Percentiles rank a stretch among this genome's conserved stretches.
Conservation (phyloP, 1,140 invertebrate genomes). For the Cylas formicarius region DNA sequence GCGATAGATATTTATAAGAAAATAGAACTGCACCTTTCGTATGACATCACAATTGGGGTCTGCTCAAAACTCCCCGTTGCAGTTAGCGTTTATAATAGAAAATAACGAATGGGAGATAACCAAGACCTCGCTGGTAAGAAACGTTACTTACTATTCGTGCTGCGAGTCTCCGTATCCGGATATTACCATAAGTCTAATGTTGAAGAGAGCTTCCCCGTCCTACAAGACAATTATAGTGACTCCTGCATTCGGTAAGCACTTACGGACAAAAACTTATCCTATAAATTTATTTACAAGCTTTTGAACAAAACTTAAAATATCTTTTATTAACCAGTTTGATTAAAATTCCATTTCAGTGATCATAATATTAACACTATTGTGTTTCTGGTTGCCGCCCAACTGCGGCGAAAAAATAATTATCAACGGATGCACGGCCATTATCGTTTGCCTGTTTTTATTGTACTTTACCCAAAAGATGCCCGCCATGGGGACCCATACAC, state of each 20-base stretch:
- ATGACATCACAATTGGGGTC: too few relatives aligned
- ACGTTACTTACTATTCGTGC: slow-evolving; percentile 46
- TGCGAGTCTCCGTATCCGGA: slow-evolving; percentile 51
- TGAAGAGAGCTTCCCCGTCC: slow-evolving; percentile 52
- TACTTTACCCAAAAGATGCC: slow-evolving; percentile 58
- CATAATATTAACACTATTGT: slow-evolving; percentile 52
- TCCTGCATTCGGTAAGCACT: slow-evolving; percentile 50
- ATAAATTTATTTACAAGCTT: background rate
- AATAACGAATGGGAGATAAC: slow-evolving; percentile 55
- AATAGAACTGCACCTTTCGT: too few relatives aligned
- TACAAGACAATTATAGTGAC: slow-evolving; percentile 55
- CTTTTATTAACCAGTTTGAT: too few relatives aligned
- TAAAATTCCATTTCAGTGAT: slow-evolving; percentile 50
- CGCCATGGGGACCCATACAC: slow-evolving; percentile 52
- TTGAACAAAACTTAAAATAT: background rate
- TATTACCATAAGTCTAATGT: slow-evolving; percentile 47
- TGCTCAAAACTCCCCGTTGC: too few relatives aligned
- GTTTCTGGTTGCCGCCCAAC: slow-evolving; percentile 60
- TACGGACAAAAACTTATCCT: background rate
- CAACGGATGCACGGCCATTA: slow-evolving; percentile 50
- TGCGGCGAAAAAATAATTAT: slow-evolving; percentile 57
- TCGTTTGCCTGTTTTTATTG: slow-evolving; percentile 54
- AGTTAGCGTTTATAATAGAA: slow-evolving; percentile 38
- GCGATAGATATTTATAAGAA: too few relatives aligned
- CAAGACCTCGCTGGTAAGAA: slow-evolving; percentile 39